Base-by-base conservation (phyloP, 2,797 vertebrate genomes). In the Aeoliscus strigatus region DNA sequence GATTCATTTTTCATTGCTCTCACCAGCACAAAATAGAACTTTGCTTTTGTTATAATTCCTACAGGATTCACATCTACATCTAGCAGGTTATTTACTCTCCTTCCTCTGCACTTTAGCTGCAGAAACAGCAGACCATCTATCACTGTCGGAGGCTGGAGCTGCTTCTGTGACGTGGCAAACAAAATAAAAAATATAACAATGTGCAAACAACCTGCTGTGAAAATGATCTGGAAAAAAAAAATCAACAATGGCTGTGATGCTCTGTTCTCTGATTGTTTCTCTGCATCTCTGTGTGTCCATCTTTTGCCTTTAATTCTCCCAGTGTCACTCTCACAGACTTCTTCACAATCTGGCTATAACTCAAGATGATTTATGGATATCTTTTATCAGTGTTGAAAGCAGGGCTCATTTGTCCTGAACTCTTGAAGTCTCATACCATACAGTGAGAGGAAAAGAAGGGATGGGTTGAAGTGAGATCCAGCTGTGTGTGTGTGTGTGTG, bases 361-460 rank as follows among this genome's bases (percentile, higher is more conserved):
- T 39, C 14, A 11, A 26, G 40, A 66, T 81, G 78, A 79, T 83
- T 76, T 71, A 82, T 80, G 59, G 42, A 56, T 60, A 67, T 81
- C 23, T 74, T 80, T 76, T 70, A 82, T 85, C 69, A 79, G 45
- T 51, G 60, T 44, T 75, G 75, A 81, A 77, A 70, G 70, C 65
- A 38, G 61, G 55, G 33, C 72, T 79, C 70, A 59, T 75, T 72
- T 68, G 59, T 73, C 66, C 70, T 70, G 48, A 80, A 67, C 68
- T 60, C 51, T 59, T 70, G 45, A 56, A 60, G 59, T 58, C 55
- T 48, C 48, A 49, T 51, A 69, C 60, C 13, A 50, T 44, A 43
- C 39, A 51, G 51, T 49, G 32, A 44, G 31, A 39, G 67, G 27
- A 17, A 12, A 27, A 25, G 14, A 51, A n/a, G n/a, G n/a, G n/a